Evolutionary conservation across 2,888 invertebrate species (phyloP), one percentile per base, ranked within the genome.

Genomic region (Tuta absoluta): DNA sequence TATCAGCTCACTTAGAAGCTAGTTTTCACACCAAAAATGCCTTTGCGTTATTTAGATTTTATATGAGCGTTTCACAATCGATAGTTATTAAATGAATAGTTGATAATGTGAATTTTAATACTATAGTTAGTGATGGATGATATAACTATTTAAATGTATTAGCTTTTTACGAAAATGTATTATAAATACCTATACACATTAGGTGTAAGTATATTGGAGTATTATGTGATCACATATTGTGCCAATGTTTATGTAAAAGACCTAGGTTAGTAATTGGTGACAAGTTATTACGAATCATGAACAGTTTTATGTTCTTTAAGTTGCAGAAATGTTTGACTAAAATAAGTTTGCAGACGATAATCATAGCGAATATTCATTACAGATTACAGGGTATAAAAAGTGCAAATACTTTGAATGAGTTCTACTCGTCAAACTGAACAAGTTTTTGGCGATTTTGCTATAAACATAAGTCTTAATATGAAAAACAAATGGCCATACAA

Each of bases 161-260:
- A 84, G 85, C 84, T 86, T 86, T 85, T 70, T 81, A 82, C 71
- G 73, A 67, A 19, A 72, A 71, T 73, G 71, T 79, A 76, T 72
- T 74, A 71, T 70, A 66, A 72, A 72, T 75, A 58, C 17, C 12
- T 28, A n/a, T 70, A 66, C 66, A 65, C 17, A 49, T 19, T 19
- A n/a, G 5, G 45, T 17, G n/a, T 49, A 10, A 33, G 10, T 41
- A 41, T 41, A n/a, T 17, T 45, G 11, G 78, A 83, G 81, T 86
- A 85, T 85, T 82, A 86, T 86, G 89, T 89, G 89, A 90, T 87
- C 83, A 84, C 78, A 78, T 71, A 76, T 82, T 87, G 90, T 90
- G 90, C 90, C 90, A 90, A 90, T 87, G 79, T 87, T 81, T 82
- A 78, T 78, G 79, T 84, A 83, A 84, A 85, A 84, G 82, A 85